Evolutionary conservation across 37 sponge, comb jelly and placozoan genomes (phyloP).

Genomic region (Cliona cf. orientalis): DNA sequence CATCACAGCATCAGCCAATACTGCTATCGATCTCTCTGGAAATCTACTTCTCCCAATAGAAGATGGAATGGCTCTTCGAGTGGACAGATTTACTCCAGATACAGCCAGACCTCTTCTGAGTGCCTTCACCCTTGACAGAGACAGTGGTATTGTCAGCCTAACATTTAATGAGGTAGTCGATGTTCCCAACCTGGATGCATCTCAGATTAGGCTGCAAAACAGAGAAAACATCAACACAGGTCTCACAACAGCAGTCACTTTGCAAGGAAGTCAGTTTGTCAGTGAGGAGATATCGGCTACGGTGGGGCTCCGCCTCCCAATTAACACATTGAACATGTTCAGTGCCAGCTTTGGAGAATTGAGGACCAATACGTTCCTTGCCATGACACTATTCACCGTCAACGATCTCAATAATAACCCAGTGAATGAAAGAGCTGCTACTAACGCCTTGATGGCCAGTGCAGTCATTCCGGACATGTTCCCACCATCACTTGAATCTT

Average conservation of each 20-base stretch:
- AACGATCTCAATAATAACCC: slow-evolving; percentile 72
- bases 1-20: slow-evolving; percentile 54
- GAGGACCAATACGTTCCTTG: slow-evolving; percentile 66
- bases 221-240: slow-evolving; percentile 48
- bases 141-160: slow-evolving; percentile 67
- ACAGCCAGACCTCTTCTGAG: slow-evolving; percentile 57
- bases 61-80: slow-evolving; percentile 68
- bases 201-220: slow-evolving; percentile 71
- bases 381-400: slow-evolving; percentile 64
- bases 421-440: slow-evolving; percentile 56
- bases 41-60: slow-evolving; percentile 52
- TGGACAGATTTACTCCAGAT: slow-evolving; percentile 53
- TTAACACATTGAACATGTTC: slow-evolving; percentile 35
- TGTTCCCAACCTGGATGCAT: slow-evolving; percentile 37
- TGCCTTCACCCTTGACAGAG: slow-evolving; percentile 74
- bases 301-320: slow-evolving; percentile 54
- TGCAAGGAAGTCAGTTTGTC: slow-evolving; percentile 51
- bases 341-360: slow-evolving; percentile 48
- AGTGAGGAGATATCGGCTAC: slow-evolving; percentile 16
- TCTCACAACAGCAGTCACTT: slow-evolving; percentile 21
- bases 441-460: slow-evolving; percentile 49
- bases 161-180: slow-evolving; percentile 81
- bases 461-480: slow-evolving; percentile 58
- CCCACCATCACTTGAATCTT: slow-evolving; percentile 68
- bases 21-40: slow-evolving; percentile 67